Base-by-base conservation (phyloP, 2,113 vertebrate species). In the Stomatorhinus ivindoensis region DNA sequence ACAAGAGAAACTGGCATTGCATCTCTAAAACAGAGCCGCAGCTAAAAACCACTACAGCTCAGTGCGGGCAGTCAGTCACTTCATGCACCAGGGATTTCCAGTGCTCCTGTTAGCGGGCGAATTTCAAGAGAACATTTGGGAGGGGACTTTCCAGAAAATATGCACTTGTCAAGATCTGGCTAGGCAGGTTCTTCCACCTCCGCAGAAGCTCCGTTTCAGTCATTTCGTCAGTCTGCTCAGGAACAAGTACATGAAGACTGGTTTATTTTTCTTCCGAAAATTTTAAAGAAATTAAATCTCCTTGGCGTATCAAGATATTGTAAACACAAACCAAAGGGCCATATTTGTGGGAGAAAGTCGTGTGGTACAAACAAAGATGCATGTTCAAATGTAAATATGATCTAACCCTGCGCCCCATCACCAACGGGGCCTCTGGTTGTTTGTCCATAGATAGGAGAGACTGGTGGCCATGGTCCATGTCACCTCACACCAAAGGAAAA, bases 211-310 rank as follows among this genome's bases (percentile, higher is more conserved):
- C 82, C 42, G 15, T 42, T 44, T 48, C 83, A 31, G 24, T 50
- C n/a, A 50, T n/a, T 42, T 50, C 24, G 3, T 11, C 46, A 47
- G 19, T 86, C 46, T 21, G 83, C 47, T 80, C 4, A 15, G n/a
- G 44, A 48, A 47, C 46, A 19, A 42, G 69, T 35, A 76, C 35
- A 39, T 1, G 15, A 80, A 42, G 35, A 42, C 35, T 31, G n/a
- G 65, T 73, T 39, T 85, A 85, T 50, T n/a, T 11, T 50, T 47
- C 42, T 86, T 48, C 24, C 27, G 90, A 92, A 93, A 94, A 94
- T 94, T 95, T 95, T 94, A 90, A 92, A 92, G 91, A 90, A 80
- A 42, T 35, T 95, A 90, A 94, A 92, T 95, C 91, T 93, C 92
- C 27, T 42, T 31, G 15, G 5, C 17, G 1, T 80, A 93, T 91